A percentile compares a stretch with the other conserved stretches of the same genome.
Conservation (phyloP, 2,888 invertebrate species). For the Exocentrus adspersus region DNA sequence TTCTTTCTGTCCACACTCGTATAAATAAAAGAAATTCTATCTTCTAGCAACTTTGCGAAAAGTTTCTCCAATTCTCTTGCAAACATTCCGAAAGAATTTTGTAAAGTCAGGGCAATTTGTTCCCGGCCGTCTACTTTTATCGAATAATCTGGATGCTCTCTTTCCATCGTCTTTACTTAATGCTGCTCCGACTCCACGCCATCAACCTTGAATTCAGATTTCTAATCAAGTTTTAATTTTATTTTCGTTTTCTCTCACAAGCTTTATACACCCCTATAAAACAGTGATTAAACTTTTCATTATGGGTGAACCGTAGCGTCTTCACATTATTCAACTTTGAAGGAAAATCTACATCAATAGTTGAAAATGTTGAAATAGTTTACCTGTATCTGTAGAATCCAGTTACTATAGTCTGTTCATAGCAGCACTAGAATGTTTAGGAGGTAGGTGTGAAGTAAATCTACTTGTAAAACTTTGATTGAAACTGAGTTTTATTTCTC, state of each 20-base stretch:
- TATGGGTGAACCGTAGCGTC: neutral
- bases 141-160: slow-evolving; percentile 27
- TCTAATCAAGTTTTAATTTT: slow-evolving; percentile 31
- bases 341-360: neutral
- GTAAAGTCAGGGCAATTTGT: neutral
- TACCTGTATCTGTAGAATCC: no score
- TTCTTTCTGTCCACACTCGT: no score
- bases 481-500: no score
- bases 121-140: slow-evolving; percentile 7
- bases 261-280: slow-evolving; percentile 23
- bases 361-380: no score
- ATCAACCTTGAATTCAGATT: slow-evolving; percentile 29
- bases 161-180: slow-evolving; percentile 23
- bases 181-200: slow-evolving; percentile 8
- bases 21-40: no score
- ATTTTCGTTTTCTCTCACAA: slow-evolving; percentile 24
- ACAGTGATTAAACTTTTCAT: slow-evolving; percentile 9
- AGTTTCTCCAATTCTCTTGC: no score
- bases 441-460: no score
- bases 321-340: neutral
- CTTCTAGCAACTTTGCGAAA: no score
- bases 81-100: neutral
- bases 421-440: no score
- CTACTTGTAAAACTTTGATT: no score
- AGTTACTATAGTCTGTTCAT: no score